Evolutionary conservation across 2,797 vertebrate species (phyloP), one percentile per base, ranked within the genome.

Genomic region (Sphenopsis melanotis): DNA sequence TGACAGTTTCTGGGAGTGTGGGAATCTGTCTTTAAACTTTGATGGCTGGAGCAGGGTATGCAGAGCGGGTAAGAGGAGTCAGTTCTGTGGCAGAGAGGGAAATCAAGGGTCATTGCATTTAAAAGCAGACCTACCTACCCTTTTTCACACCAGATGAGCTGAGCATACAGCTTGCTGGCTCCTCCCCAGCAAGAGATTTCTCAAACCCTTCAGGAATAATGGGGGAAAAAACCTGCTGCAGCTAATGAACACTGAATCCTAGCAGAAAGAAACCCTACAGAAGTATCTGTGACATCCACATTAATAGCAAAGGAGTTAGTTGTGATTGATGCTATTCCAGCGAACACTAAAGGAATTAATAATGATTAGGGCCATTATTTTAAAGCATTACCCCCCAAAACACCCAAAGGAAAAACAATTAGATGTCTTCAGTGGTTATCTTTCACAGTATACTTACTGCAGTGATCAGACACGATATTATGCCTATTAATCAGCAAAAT

Each of bases 311-410:
- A 95, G 85, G 95, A 96, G 96, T 97, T 97, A 96, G 96, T 87
- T 93, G 95, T 97, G 96, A 97, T 96, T 95, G 96, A 97, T 97
- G 95, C 86, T 91, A 93, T 95, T 97, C 66, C 90, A 94, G 90
- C 1, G 69, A 96, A 95, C 92, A 94, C 95, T 93, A 96, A 96
- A 97, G 95, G 95, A 97, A 97, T 96, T 97, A 97, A 97, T 97
- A 97, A 97, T 97, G 92, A 96, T 97, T 97, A 97, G 66, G 91
- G 76, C 89, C 95, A 96, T 97, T 97, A 97, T 97, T 96, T 97
- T 96, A 96, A 96, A 96, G 84, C 83, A 95, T 96, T 95, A 88
- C 41, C 55, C 85, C 87, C 74, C 19, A 0, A 20, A 92, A 91
- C 60, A 96, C 77, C 95, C 83, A 75, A 89, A 94, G 88, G 93